phyloP scores from a whole-genome alignment of 2,888 invertebrate species.

The Abrostola tripartita region DNA sequence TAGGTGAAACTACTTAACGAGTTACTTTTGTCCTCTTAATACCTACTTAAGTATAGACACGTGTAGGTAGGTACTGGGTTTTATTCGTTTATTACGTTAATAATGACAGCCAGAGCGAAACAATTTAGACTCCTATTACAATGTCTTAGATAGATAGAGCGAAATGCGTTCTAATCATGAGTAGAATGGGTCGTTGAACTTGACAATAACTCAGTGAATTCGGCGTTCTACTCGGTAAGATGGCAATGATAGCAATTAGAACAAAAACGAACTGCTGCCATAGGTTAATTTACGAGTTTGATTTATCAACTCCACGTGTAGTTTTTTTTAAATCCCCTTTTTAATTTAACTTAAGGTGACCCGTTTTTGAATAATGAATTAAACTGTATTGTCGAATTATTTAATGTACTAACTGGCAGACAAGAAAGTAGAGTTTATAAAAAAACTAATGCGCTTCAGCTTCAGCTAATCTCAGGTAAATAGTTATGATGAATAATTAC shows the following conservation, averaged over 20 bases:
- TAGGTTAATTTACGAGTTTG: constrained; percentile 2
- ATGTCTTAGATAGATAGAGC: constrained; percentile 57
- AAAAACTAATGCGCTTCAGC: no score
- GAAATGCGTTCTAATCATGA: constrained; percentile 62
- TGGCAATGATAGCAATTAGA: constrained; percentile 55
- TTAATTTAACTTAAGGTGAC: no score
- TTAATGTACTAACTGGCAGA: no score
- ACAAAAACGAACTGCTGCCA: constrained; percentile 23
- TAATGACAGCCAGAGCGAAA: not conserved
- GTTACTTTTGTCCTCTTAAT: no score
- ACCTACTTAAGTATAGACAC: not conserved
- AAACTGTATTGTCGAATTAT: no score
- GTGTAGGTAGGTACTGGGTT: not conserved
- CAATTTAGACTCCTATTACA: constrained; percentile 15
- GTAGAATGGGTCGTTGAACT: constrained; percentile 69
- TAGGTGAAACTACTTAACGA: no score
- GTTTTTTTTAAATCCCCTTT: not conserved
- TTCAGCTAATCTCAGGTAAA: no score
- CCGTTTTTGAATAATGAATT: no score
- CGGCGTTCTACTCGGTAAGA: constrained; percentile 59
- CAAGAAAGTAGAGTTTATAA: no score
- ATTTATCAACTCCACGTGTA: not conserved
- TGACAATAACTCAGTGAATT: constrained; percentile 65
- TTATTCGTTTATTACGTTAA: not conserved
- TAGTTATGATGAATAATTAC: no score